A percentile compares a stretch with the other conserved stretches of the same genome.
Evolutionary conservation across 2,888 invertebrate species (phyloP).

Genomic region (Drosophila longiperda): DNA sequence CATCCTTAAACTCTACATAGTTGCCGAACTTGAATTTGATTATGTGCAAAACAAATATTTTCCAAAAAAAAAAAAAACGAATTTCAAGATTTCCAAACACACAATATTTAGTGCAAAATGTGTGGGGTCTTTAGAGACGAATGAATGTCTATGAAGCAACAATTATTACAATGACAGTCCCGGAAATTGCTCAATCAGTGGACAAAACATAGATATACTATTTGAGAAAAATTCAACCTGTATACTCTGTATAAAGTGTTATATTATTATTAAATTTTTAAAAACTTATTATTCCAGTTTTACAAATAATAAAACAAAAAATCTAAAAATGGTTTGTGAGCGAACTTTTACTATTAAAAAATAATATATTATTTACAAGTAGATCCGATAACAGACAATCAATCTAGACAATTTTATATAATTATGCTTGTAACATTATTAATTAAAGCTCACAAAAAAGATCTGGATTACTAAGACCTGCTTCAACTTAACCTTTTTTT

Average conservation of each 20-base stretch:
- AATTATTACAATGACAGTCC: slow-evolving; percentile 46
- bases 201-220: slow-evolving; percentile 9
- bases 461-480: neutral
- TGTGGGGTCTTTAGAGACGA: slow-evolving; percentile 38
- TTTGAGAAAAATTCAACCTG: neutral
- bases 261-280: neutral
- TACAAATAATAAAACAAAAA: neutral
- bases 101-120: slow-evolving; percentile 28
- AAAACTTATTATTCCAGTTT: neutral
- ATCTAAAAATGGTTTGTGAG: neutral
- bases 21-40: slow-evolving; percentile 47
- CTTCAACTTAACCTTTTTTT: neutral
- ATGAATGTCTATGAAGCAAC: slow-evolving; percentile 15
- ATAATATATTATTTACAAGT: neutral
- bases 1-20: slow-evolving; percentile 8
- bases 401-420: neutral
- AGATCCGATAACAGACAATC: neutral
- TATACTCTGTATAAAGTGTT: neutral
- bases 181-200: slow-evolving; percentile 70
- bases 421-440: neutral
- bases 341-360: neutral
- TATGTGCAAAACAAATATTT: slow-evolving; percentile 31
- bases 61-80: neutral
- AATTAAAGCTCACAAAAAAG: neutral
- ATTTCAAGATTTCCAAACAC: slow-evolving; percentile 27